phyloP scores from a whole-genome alignment of 1,140 invertebrate genomes.

The Phthorimaea operculella region DNA sequence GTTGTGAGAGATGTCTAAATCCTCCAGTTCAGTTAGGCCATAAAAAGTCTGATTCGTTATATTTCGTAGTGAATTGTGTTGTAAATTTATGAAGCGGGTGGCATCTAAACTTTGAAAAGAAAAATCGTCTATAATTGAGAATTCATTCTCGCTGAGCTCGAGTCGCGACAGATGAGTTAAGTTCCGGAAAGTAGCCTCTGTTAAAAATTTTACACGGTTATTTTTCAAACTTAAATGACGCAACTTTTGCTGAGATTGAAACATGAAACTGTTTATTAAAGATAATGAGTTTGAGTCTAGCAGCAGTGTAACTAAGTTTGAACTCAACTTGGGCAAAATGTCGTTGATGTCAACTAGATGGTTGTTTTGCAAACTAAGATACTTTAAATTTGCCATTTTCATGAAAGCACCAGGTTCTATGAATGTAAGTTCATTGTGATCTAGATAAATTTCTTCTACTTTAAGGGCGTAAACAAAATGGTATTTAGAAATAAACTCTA shows the following conservation, averaged over 20 bases:
- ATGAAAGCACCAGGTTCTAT: conserved; percentile 49
- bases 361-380: conserved; percentile 50
- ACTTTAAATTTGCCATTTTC: conserved; percentile 42
- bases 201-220: conserved; percentile 51
- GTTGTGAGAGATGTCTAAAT: conserved; percentile 74
- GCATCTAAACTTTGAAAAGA: conserved; percentile 49
- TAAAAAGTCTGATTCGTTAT: conserved; percentile 70
- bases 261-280: conserved; percentile 38
- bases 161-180: conserved; percentile 43
- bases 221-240: conserved; percentile 45
- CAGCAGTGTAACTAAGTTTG: conserved; percentile 41
- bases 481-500: conserved; percentile 43
- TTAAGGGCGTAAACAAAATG: conserved; percentile 40
- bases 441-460: conserved; percentile 52
- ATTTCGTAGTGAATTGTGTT: conserved; percentile 59
- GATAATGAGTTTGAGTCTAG: conserved; percentile 46
- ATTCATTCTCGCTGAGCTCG: conserved; percentile 47
- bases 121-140: conserved; percentile 56
- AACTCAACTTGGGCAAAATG: conserved; percentile 44
- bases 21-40: conserved; percentile 76
- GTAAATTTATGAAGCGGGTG: conserved; percentile 52
- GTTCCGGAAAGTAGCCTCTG: conserved; percentile 47
- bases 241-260: conserved; percentile 42
- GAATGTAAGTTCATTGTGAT: conserved; percentile 52
- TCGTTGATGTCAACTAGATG: conserved; percentile 46